A percentile compares a stretch with the other conserved stretches of the same genome.
Conservation (phyloP, 2,113 vertebrate species). For the Lampris megalopsis region DNA sequence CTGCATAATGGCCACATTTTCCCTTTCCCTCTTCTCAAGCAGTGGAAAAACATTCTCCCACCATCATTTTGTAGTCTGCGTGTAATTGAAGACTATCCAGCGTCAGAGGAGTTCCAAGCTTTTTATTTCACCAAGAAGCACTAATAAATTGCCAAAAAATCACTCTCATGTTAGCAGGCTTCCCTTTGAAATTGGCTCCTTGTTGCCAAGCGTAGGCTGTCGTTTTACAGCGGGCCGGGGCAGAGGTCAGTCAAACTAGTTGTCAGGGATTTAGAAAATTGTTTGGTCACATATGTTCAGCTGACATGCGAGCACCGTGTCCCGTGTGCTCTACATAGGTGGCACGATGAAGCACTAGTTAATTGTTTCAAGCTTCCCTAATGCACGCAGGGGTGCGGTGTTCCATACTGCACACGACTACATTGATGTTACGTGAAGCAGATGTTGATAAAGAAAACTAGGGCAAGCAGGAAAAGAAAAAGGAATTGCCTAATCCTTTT, state of each 20-base stretch:
- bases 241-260: neutral
- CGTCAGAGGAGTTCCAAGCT: neutral
- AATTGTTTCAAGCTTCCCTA: constrained; percentile 59
- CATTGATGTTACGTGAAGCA: constrained; percentile 64
- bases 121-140: neutral
- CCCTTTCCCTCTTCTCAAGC: constrained; percentile 2
- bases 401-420: constrained; percentile 39
- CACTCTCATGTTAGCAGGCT: neutral
- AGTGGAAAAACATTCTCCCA: constrained; percentile 42
- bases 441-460: constrained; percentile 68
- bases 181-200: neutral
- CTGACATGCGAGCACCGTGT: constrained; percentile 14
- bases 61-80: constrained; percentile 1
- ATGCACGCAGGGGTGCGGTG: constrained; percentile 53
- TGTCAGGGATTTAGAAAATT: no score
- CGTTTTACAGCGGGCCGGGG: no score
- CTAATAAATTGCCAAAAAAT: neutral
- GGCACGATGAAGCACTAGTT: constrained; percentile 31
- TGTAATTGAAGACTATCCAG: constrained; percentile 2
- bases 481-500: constrained; percentile 59
- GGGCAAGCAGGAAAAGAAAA: constrained; percentile 45
- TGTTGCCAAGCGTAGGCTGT: neutral
- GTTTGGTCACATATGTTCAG: constrained; percentile 18
- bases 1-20: constrained; percentile 8
- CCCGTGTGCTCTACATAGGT: constrained; percentile 20